Percentiles rank a stretch among this genome's conserved stretches.
Conservation (phyloP, 2,113 vertebrate species). For the Heterotis niloticus region DNA sequence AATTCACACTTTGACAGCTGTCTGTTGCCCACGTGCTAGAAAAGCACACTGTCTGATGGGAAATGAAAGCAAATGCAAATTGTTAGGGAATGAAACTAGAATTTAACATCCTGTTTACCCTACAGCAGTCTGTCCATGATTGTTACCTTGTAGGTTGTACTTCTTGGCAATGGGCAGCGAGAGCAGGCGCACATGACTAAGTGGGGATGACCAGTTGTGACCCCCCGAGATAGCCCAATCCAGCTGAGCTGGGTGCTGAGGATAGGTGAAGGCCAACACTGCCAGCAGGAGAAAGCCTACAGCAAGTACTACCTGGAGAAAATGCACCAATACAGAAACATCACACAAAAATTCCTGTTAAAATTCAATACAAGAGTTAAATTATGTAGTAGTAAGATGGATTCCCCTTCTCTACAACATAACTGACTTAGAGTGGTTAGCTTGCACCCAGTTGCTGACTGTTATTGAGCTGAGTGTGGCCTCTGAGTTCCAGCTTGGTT, state of each 20-base stretch:
- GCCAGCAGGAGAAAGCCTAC: conserved; percentile 75
- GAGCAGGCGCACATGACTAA: conserved; percentile 81
- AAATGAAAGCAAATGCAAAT: not conserved
- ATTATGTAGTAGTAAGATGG: not conserved
- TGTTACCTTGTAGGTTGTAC: conserved; percentile 81
- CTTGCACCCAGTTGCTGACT: not conserved
- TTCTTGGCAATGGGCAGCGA: conserved; percentile 90
- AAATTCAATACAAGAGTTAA: too few species aligned
- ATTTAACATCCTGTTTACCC: not conserved
- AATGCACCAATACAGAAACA: conserved; percentile 30
- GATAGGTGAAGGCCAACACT: conserved; percentile 77
- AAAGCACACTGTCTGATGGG: too few species aligned
- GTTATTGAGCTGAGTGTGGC: not conserved
- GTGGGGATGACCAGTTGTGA: conserved; percentile 78
- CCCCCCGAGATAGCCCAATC: conserved; percentile 67
- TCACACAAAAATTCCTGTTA: not conserved
- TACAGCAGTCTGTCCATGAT: not conserved
- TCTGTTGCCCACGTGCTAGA: too few species aligned
- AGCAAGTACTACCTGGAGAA: conserved; percentile 69
- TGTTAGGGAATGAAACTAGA: not conserved
- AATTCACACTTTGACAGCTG: too few species aligned
- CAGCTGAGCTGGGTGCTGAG: conserved; percentile 65
- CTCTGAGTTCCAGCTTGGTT: too few species aligned
- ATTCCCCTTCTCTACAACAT: not conserved
- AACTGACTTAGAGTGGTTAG: not conserved